Conservation (phyloP, 2,113 vertebrate genomes). For the Scopus umbretta region DNA sequence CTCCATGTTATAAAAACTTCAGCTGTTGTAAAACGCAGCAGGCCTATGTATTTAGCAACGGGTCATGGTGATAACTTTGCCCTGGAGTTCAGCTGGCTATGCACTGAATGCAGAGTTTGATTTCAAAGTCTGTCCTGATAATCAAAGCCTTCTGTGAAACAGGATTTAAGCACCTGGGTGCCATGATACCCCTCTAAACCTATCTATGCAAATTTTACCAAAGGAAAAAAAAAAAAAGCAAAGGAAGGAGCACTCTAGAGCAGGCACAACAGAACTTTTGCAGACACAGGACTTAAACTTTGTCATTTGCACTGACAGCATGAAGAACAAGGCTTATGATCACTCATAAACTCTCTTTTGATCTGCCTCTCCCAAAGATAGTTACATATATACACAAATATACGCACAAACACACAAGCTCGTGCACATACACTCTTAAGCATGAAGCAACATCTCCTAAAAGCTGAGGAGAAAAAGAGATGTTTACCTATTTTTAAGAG, state of each 20-base stretch:
- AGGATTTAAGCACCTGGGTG: neutral
- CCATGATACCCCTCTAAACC: neutral
- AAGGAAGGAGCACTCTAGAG: neutral
- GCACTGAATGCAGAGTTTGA: conserved; percentile 24
- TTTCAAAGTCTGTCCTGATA: conserved; percentile 56
- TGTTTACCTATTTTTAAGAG: neutral
- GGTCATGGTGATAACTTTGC: conserved; percentile 36
- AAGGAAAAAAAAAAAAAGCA: too few species aligned
- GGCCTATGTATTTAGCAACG: conserved; percentile 35
- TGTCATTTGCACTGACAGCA: neutral
- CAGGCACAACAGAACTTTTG: neutral
- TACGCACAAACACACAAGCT: neutral
- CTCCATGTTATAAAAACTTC: too few species aligned
- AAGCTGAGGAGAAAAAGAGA: neutral
- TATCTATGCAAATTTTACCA: neutral
- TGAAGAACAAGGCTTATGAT: neutral
- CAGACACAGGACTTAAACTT: neutral
- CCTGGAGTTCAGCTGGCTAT: conserved; percentile 16
- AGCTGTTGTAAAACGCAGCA: conserved; percentile 19
- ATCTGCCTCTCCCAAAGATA: neutral
- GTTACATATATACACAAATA: neutral
- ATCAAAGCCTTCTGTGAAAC: neutral
- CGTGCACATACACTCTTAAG: neutral
- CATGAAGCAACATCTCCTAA: neutral
- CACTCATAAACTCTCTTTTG: neutral